A percentile compares a stretch with the other conserved stretches of the same genome.
Conservation (phyloP, 2,888 invertebrate species). For the Drosophila kambysellisi region DNA sequence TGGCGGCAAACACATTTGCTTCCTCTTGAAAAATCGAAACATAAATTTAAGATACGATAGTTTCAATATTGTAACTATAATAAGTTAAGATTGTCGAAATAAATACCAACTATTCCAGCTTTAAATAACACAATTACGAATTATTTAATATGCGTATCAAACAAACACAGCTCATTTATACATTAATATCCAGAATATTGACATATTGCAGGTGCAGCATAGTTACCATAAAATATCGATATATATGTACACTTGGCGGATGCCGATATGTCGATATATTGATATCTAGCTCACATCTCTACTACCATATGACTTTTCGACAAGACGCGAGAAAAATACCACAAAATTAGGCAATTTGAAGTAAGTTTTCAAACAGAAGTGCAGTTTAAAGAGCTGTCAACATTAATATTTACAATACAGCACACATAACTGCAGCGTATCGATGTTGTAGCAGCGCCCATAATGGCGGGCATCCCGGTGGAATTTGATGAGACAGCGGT, state of each 20-base stretch:
- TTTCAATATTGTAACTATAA: not conserved
- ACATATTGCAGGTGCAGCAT: not conserved
- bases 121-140: not conserved
- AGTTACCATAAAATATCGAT: not conserved
- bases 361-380: conserved; percentile 56
- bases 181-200: not conserved
- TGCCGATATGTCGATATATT: conserved; percentile 40
- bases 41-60: conserved; percentile 5
- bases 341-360: conserved; percentile 53
- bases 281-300: conserved; percentile 42
- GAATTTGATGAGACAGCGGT: conserved; percentile 73
- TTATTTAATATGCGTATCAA: not conserved
- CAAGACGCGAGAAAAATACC: conserved; percentile 68
- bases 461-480: conserved; percentile 71
- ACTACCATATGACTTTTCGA: conserved; percentile 71
- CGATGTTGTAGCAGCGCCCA: conserved; percentile 68
- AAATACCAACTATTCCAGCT: not conserved
- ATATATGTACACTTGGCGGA: not conserved
- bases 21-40: conserved; percentile 4
- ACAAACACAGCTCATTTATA: not conserved
- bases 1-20: conserved; percentile 3
- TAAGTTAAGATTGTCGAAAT: not conserved
- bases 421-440: conserved; percentile 39
- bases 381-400: conserved; percentile 3
- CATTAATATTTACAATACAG: conserved; percentile 27